phyloP scores from a whole-genome alignment of 2,113 vertebrate genomes.

The mouse (Mus musculus) region GRCm39 chr3:84713001-84713500 shows the following conservation, averaged over 20 bases:
- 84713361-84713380: background rate
- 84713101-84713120: slow-evolving; percentile 6
- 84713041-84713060: background rate
- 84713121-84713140: background rate
- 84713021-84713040: background rate
- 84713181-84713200: background rate
- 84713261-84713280: background rate
- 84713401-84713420: slow-evolving; percentile 7
- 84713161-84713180: slow-evolving; percentile 42
- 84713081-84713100: background rate
- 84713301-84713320: background rate
- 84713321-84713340: background rate
- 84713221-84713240: background rate
- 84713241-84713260: slow-evolving; percentile 8
- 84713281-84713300: background rate
- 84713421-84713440: slow-evolving; percentile 33
- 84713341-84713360: background rate
- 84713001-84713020: background rate
- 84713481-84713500: background rate
- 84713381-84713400: background rate
- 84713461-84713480: background rate
- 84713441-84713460: background rate
- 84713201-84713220: background rate
- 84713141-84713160: background rate
- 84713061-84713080: background rate